Evolutionary conservation across 2,113 vertebrate genomes (phyloP), one percentile per base, ranked within the genome.

Genomic region (Oncorhynchus keta): DNA sequence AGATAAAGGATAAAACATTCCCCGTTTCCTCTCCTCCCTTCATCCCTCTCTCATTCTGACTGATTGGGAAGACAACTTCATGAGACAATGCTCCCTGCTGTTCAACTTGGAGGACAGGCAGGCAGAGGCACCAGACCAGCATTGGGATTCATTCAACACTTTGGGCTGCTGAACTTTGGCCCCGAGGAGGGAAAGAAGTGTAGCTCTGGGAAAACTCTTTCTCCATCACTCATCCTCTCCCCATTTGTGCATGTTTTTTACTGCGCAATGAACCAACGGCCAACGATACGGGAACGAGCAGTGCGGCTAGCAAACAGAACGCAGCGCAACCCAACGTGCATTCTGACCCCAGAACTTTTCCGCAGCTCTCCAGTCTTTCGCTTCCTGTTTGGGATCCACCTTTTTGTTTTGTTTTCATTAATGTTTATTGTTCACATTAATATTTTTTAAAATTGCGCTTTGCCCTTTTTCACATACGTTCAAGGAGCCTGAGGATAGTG

Each of bases 161-260:
- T 79, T 77, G 72, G 65, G 78, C 84, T 74, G 76, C 76, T 11
- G 26, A 55, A 55, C 3, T 55, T 55, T 5, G 51, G 51, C 59
- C n/a, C n/a, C 8, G 1, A 22, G 16, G 6, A 22, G n/a, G 59
- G n/a, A 8, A 62, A 22, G 7, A 8, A 22, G 59, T 66, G 64
- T 74, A 74, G 75, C 73, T 79, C 83, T 75, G 72, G 81, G 70
- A 5, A 51, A 51, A 75, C 78, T 75, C 18, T 57, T 64, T 55
- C 26, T 84, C 89, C 6, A 28, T 68, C 65, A 1, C 67, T 68
- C 67, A 5, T 2, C 32, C 67, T 68, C 67, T 87, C 83, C 89
- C 88, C 84, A 86, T 93, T 84, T 91, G 92, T 94, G 95, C 96
- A 95, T 95, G 94, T 92, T 88, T 90, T 83, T 80, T 48, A 45